Evolutionary conservation across 2,888 invertebrate species (phyloP), one percentile per base, ranked within the genome.

Genomic region (Trachelus stipa): DNA sequence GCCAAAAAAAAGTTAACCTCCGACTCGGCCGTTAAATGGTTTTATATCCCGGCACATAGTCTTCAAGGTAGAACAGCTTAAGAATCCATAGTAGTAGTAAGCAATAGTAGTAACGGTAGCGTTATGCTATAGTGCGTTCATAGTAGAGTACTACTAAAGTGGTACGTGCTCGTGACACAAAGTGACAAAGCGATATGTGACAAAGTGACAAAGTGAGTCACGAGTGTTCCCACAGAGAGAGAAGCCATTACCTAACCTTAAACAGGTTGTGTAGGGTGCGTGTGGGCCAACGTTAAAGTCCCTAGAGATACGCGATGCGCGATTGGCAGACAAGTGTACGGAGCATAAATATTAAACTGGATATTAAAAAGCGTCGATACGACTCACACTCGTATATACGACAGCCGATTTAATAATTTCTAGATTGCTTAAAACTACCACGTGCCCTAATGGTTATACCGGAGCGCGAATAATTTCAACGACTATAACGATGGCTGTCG

Each of bases 181-280:
- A 56, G 40, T 56, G 40, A 40, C 40, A 40, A 40, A 40, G 40
- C 40, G 40, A 40, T 15, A 15, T 40, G 40, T 30, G 34, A 35
- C 34, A 34, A 33, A n/a, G 73, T 33, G 73, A 73, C 73, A 15
- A 74, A 30, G 74, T 74, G 74, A 74, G 34, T 35, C 74, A 35
- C 74, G 74, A 74, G 74, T n/a, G 37, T 74, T 74, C 74, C 37
- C 35, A 74, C 34, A 71, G 71, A 71, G 71, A 56, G 40, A 56
- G 40, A 56, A 56, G 40, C 31, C 71, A 71, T 71, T 71, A 71
- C 71, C 71, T 71, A 71, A 71, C 71, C 71, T 33, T 33, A 33
- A 31, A 71, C 71, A 71, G 40, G 40, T 56, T 56, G 23, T 56
- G 71, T 71, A 71, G 71, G 33, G 71, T 71, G 33, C 71, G 71